Evolutionary conservation across 2,888 invertebrate genomes (phyloP).

Genomic region (Caenorhabditis afra): DNA sequence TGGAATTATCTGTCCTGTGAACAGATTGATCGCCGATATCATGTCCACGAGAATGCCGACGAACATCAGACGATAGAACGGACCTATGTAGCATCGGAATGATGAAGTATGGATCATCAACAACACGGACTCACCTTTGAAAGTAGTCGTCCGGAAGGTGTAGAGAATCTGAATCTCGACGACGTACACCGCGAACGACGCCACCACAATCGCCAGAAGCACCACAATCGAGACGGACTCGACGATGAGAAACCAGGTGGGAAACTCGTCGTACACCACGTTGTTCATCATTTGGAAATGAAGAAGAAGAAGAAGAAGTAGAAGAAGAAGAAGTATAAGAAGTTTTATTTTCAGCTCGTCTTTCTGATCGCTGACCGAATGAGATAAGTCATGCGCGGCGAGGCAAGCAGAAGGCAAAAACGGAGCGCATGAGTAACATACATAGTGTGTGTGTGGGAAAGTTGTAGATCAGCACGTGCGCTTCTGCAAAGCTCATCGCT

Average conservation of each 20-base stretch:
- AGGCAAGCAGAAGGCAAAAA: no score
- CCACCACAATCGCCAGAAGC: conserved; percentile 19
- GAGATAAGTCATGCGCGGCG: neutral
- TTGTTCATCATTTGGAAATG: conserved; percentile 20
- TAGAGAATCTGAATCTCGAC: conserved; percentile 37
- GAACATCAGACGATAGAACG: conserved; percentile 51
- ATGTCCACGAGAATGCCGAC: conserved; percentile 45
- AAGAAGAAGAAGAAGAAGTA: neutral
- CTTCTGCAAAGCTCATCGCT: no score
- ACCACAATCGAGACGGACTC: conserved; percentile 33
- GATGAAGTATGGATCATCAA: neutral
- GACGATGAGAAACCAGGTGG: conserved; percentile 28
- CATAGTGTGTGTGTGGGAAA: neutral
- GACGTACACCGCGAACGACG: conserved; percentile 26
- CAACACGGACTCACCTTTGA: no score
- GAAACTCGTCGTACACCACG: conserved; percentile 33
- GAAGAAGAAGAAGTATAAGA: neutral
- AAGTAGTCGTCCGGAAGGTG: conserved; percentile 20
- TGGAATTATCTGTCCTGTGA: conserved; percentile 40
- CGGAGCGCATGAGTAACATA: neutral
- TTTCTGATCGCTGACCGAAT: neutral
- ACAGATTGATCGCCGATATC: conserved; percentile 39
- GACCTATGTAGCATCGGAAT: conserved; percentile 20
- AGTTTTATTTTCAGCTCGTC: neutral
- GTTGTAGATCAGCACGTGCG: neutral